Evolutionary conservation across 2,888 invertebrate genomes (phyloP).

Genomic region (Dasypogon diadema): DNA sequence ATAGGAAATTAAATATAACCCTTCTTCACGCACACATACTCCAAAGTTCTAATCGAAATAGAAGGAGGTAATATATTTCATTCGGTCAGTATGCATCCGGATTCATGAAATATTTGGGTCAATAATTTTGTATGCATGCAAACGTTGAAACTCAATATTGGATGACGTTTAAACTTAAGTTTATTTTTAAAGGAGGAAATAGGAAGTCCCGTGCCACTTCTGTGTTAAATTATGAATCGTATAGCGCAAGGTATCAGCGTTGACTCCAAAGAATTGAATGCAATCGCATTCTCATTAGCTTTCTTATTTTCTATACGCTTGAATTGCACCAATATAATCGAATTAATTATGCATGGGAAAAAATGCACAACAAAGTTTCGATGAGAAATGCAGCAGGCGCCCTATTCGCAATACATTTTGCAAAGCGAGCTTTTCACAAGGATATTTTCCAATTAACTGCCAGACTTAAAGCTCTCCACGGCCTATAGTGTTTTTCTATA

Average conservation of each 20-base stretch:
- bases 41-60: too few relatives aligned
- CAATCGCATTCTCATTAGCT: conserved; percentile 15
- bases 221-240: neutral
- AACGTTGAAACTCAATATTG: too few relatives aligned
- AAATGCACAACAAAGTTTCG: conserved; percentile 22
- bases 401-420: conserved; percentile 17
- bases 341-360: conserved; percentile 32
- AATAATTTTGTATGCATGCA: too few relatives aligned
- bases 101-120: too few relatives aligned
- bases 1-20: too few relatives aligned
- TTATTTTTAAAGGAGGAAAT: neutral
- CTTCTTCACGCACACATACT: too few relatives aligned
- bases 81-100: too few relatives aligned
- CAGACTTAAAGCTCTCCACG: conserved; percentile 30
- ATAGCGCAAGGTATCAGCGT: conserved; percentile 5
- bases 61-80: too few relatives aligned
- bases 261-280: conserved; percentile 30
- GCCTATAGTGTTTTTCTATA: conserved; percentile 4
- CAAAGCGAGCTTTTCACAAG: conserved; percentile 29
- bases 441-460: conserved; percentile 47
- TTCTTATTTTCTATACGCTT: conserved; percentile 33
- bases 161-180: neutral
- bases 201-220: neutral
- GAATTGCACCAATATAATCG: conserved; percentile 38
- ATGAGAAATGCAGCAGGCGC: conserved; percentile 46